Evolutionary conservation across 2,113 vertebrate genomes (phyloP), one percentile per base, ranked within the genome.

Genomic region (Corythaixoides concolor): DNA sequence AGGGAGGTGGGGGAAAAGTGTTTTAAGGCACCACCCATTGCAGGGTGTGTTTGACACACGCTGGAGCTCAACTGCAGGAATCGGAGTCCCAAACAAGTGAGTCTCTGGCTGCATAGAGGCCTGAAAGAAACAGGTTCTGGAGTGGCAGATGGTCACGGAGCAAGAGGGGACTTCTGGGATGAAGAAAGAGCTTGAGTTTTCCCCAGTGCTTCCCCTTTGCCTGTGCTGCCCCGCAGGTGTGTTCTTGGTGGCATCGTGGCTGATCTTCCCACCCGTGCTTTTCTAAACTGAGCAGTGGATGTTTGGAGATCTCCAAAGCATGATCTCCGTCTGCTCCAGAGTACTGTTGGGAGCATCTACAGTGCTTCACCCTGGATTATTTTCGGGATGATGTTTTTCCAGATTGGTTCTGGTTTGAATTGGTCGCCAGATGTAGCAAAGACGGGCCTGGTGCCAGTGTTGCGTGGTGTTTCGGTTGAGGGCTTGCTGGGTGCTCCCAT

Each of bases 401-500:
- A 49, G 41, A 3, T 52, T 53, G 50, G 8, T 41, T 81, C 41
- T 62, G 76, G 4, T 21, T 89, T 43, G 27, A 43, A 7, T 15
- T 17, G 24, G 8, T 75, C 13, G 1, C 41, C 35, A 55, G 70
- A 8, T 2, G 0, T 7, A 11, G 28, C 6, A 5, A 67, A 37
- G 62, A 1, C 23, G 21, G 35, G 8, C 39, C 49, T 77, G 85
- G 32, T 12, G 3, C 27, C 37, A 30, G 14, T 20, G 20, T 15
- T 35, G 8, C 3, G 0, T 16, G 33, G 28, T 47, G 12, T 15
- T 85, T 43, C 15, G 22, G 14, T 3, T 26, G 23, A 4, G 28
- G 22, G 8, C 1, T 15, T 26, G 12, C 27, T 64, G 47, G 6
- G 3, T 33, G 4, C 73, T 62, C 32, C 0, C 0, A 0, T 6